These are phyloP conservation scores for Tretioscincus oriximinensis DNA, from an alignment of 2,113 vertebrate species.

Conservation along the genomic window DNA sequence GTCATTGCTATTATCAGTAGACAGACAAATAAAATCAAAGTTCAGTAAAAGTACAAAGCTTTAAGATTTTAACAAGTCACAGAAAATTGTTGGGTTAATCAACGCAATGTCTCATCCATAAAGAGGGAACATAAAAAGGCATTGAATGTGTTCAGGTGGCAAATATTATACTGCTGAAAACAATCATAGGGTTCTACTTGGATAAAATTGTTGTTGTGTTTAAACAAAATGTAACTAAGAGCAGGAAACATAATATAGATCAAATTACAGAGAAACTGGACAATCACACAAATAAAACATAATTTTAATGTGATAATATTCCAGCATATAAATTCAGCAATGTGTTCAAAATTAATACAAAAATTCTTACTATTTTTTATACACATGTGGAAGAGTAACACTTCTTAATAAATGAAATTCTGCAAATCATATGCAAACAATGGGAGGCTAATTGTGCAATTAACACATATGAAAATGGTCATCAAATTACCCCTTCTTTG, in stretches of 20 bases:
- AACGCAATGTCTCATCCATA: slow-evolving; percentile 2
- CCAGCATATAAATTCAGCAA: background rate
- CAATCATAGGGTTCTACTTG: background rate
- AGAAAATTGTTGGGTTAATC: slow-evolving; percentile 17
- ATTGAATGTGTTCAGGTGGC: background rate
- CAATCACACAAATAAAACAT: background rate
- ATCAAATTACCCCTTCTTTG: too few species aligned
- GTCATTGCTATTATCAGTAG: background rate
- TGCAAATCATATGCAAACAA: background rate
- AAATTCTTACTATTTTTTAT: too few species aligned
- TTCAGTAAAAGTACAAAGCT: background rate
- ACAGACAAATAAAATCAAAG: slow-evolving; percentile 29
- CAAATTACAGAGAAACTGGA: background rate
- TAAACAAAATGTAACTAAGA: background rate
- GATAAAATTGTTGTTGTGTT: background rate
- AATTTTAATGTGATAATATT: background rate
- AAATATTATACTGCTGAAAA: background rate
- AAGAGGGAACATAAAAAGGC: slow-evolving; percentile 1
- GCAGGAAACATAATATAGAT: background rate
- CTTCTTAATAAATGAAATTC: background rate
- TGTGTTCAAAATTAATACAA: background rate
- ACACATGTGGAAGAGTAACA: background rate
- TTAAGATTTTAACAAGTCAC: background rate
- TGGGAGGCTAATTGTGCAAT: too few species aligned
- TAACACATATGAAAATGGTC: too few species aligned